phyloP scores from a whole-genome alignment of 2,888 invertebrate species.

The Pasiphila rectangulata region DNA sequence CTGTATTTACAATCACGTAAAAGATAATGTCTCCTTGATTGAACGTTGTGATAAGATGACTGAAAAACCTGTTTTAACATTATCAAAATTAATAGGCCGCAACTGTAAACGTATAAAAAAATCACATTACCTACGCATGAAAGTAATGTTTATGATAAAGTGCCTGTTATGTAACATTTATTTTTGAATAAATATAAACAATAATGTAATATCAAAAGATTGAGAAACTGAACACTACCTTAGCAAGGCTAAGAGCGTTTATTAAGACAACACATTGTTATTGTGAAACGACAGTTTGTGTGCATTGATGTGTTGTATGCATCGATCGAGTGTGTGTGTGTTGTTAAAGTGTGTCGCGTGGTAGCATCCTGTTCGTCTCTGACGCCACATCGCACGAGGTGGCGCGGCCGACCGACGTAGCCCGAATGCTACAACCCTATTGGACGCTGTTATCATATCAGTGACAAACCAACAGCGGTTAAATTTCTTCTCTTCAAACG shows the following conservation, averaged over 20 bases:
- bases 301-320: slow-evolving; percentile 35
- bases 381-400: slow-evolving; percentile 74
- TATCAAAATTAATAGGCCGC: neutral
- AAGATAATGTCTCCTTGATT: slow-evolving; percentile 18
- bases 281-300: slow-evolving; percentile 39
- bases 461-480: slow-evolving; percentile 60
- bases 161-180: too few species aligned
- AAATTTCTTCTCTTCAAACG: slow-evolving; percentile 73
- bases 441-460: slow-evolving; percentile 73
- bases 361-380: slow-evolving; percentile 71
- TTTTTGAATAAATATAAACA: too few species aligned
- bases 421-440: slow-evolving; percentile 59
- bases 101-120: slow-evolving; percentile 1
- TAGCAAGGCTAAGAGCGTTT: slow-evolving; percentile 11
- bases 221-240: slow-evolving; percentile 2
- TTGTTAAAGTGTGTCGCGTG: slow-evolving; percentile 59
- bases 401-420: slow-evolving; percentile 62
- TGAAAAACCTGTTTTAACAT: slow-evolving; percentile 2
- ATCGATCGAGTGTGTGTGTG: slow-evolving; percentile 24
- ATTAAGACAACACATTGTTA: slow-evolving; percentile 35
- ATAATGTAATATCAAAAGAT: neutral
- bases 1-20: slow-evolving; percentile 18
- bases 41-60: neutral
- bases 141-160: too few species aligned
- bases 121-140: too few species aligned